Conservation (phyloP, 2,888 invertebrate genomes). For the Leptinotarsa tumamoca region DNA sequence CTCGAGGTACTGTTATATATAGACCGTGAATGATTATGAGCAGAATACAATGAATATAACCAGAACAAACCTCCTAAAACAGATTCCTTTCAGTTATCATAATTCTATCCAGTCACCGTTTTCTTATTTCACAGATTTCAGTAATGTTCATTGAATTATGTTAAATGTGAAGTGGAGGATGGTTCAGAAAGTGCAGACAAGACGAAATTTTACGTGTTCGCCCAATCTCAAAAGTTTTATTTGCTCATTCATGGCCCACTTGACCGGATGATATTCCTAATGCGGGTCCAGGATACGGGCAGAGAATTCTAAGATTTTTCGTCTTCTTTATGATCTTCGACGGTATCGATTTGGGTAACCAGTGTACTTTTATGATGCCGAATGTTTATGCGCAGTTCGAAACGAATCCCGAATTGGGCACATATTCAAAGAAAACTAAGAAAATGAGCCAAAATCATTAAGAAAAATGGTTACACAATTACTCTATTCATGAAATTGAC, state of each 20-base stretch:
- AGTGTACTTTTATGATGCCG: not conserved
- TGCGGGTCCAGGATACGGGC: conserved; percentile 45
- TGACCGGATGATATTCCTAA: conserved; percentile 48
- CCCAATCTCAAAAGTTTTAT: conserved; percentile 43
- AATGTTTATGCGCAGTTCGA: not conserved
- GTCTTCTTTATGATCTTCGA: conserved; percentile 20
- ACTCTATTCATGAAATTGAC: too few relatives aligned
- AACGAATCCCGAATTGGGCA: not conserved
- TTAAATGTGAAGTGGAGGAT: conserved; percentile 36
- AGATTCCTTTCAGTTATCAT: too few relatives aligned
- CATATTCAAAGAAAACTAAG: not conserved
- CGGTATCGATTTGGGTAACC: conserved; percentile 7
- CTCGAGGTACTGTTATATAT: too few relatives aligned
- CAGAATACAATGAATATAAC: too few relatives aligned
- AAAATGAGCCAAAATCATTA: too few relatives aligned
- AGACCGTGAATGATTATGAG: too few relatives aligned
- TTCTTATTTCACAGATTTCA: not conserved
- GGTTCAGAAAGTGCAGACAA: conserved; percentile 39
- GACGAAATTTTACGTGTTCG: conserved; percentile 37
- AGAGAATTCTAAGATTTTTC: conserved; percentile 42
- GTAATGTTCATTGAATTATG: conserved; percentile 21
- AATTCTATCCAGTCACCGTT: not conserved
- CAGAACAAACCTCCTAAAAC: too few relatives aligned
- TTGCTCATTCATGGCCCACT: conserved; percentile 49
- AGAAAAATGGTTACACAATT: too few relatives aligned